Evolutionary conservation across 1,140 invertebrate genomes (phyloP).

Genomic region (Papilio polytes): DNA sequence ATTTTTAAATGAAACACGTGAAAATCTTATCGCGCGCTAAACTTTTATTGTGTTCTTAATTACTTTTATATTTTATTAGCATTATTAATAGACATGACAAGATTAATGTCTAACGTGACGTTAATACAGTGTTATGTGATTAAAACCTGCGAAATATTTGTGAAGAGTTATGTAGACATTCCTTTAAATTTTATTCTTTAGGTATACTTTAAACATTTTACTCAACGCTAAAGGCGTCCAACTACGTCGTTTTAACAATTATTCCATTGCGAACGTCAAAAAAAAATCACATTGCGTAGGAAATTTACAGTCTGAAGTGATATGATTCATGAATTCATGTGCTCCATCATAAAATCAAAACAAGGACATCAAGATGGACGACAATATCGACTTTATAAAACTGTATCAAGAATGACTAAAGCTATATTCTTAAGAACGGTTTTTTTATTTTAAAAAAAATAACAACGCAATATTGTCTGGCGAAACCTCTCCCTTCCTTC

Average conservation of each 20-base stretch:
- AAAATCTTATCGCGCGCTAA: constrained; percentile 2
- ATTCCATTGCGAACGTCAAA: not conserved
- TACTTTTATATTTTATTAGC: constrained; percentile 20
- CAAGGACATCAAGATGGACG: constrained; percentile 14
- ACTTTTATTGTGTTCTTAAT: constrained; percentile 11
- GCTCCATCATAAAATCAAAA: constrained; percentile 20
- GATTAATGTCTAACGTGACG: not conserved
- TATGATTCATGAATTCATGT: constrained; percentile 12
- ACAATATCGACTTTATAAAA: not conserved
- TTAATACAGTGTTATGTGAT: not conserved
- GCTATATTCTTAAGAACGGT: not conserved
- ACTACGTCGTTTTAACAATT: not conserved
- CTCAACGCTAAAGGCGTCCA: not conserved
- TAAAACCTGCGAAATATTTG: not conserved
- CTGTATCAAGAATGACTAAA: not conserved
- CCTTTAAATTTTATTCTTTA: not conserved
- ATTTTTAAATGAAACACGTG: constrained; percentile 1
- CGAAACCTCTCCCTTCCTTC: not conserved
- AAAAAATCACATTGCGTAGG: not conserved
- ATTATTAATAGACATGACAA: constrained; percentile 27
- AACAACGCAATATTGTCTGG: not conserved
- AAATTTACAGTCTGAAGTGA: not conserved
- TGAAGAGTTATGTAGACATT: not conserved
- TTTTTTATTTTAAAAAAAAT: not conserved
- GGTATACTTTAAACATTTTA: not conserved